Evolutionary conservation across 2,888 invertebrate genomes (phyloP).

Genomic region (Antheraea assamensis): DNA sequence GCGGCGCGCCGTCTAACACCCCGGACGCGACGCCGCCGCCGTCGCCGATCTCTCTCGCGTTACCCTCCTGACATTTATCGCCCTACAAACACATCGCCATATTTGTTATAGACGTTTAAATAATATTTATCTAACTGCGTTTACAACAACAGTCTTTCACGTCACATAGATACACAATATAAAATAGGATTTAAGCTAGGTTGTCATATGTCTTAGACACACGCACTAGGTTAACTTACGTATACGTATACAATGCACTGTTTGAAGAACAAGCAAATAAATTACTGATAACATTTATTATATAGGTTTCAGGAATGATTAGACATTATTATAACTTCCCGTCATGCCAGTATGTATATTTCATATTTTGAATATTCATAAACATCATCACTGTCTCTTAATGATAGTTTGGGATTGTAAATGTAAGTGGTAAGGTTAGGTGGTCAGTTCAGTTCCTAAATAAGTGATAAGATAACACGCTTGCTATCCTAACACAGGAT

Average conservation of each 20-base stretch:
- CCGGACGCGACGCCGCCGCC: constrained; percentile 48
- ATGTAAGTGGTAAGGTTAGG: too few species aligned
- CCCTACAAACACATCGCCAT: constrained; percentile 36
- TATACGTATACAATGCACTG: background rate
- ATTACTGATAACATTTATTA: background rate
- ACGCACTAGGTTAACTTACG: background rate
- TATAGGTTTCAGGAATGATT: background rate
- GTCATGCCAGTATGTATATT: too few species aligned
- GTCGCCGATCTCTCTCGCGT: constrained; percentile 33
- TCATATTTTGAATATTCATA: too few species aligned
- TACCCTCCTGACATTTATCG: constrained; percentile 41
- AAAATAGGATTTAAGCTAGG: background rate
- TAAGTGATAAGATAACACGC: too few species aligned
- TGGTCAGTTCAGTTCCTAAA: too few species aligned
- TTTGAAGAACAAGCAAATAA: background rate
- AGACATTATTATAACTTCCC: too few species aligned
- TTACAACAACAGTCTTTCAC: background rate
- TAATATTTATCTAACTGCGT: constrained; percentile 21
- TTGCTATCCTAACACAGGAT: too few species aligned
- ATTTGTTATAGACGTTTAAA: constrained; percentile 41
- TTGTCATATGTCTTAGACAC: background rate
- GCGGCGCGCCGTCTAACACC: constrained; percentile 71
- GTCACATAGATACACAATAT: background rate
- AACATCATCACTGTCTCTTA: too few species aligned
- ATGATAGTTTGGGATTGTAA: too few species aligned